Evolutionary conservation across 2,797 vertebrate genomes (phyloP).

Genomic region (Acanthis flammea): DNA sequence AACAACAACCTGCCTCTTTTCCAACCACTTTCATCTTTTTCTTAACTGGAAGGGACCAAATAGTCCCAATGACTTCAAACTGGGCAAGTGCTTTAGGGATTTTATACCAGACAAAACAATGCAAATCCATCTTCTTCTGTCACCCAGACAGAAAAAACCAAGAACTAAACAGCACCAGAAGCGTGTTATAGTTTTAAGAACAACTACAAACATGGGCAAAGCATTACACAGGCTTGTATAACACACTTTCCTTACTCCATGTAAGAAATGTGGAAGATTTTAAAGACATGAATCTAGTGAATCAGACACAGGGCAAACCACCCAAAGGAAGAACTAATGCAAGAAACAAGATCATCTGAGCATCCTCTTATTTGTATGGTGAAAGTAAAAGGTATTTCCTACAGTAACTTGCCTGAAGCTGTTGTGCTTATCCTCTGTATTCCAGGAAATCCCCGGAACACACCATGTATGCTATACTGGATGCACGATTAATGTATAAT

Average conservation of each 20-base stretch:
- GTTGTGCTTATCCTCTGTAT: background rate
- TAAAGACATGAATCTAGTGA: background rate
- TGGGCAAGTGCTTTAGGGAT: background rate
- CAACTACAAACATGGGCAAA: background rate
- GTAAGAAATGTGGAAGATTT: background rate
- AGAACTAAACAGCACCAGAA: background rate
- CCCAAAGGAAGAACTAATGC: fast-evolving
- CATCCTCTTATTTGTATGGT: background rate
- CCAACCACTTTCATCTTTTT: background rate
- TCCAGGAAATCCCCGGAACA: background rate
- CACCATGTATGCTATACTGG: fast-evolving
- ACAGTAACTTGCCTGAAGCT: background rate
- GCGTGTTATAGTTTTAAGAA: background rate
- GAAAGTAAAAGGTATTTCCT: background rate
- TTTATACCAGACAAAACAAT: background rate
- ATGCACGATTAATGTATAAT: fast-evolving
- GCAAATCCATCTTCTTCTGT: background rate
- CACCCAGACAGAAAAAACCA: background rate
- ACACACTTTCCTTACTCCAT: background rate
- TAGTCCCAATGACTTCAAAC: background rate
- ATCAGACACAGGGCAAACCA: background rate
- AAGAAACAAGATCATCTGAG: background rate
- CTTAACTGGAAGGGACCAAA: background rate
- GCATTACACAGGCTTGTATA: background rate
- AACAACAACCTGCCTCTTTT: background rate